phyloP scores from a whole-genome alignment of 2,888 invertebrate genomes.

The Neuroscelio doddi region DNA sequence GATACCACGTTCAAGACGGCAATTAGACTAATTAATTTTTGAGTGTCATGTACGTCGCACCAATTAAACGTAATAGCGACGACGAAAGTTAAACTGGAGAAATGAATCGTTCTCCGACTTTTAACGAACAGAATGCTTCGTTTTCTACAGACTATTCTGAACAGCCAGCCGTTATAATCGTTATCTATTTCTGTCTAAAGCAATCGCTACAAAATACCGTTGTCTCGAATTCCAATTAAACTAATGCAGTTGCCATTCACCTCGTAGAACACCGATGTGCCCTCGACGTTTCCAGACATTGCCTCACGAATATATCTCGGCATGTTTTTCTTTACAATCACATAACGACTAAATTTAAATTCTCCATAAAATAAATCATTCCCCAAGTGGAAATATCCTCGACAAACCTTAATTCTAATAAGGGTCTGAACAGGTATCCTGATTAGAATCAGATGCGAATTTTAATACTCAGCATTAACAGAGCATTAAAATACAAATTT shows the following conservation, averaged over 20 bases:
- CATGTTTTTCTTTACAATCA: slow-evolving; percentile 19
- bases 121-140: slow-evolving; percentile 15
- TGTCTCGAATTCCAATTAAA: slow-evolving; percentile 61
- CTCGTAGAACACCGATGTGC: background rate
- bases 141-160: too few species aligned
- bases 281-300: slow-evolving; percentile 17
- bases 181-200: slow-evolving; percentile 35
- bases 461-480: background rate
- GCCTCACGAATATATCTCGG: background rate
- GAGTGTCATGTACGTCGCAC: too few species aligned
- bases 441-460: too few species aligned
- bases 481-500: too few species aligned
- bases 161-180: slow-evolving; percentile 29
- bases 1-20: slow-evolving; percentile 9
- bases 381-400: background rate
- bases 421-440: too few species aligned
- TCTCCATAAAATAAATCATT: background rate
- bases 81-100: background rate
- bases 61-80: too few species aligned
- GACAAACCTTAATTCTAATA: too few species aligned
- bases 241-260: slow-evolving; percentile 50
- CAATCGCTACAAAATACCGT: slow-evolving; percentile 33
- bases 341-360: background rate
- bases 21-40: slow-evolving; percentile 21
- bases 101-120: slow-evolving; percentile 14